Evolutionary conservation across 37 sponge, comb jelly and placozoan species (phyloP).

Genomic region (Diacarnus erythraeanus): DNA sequence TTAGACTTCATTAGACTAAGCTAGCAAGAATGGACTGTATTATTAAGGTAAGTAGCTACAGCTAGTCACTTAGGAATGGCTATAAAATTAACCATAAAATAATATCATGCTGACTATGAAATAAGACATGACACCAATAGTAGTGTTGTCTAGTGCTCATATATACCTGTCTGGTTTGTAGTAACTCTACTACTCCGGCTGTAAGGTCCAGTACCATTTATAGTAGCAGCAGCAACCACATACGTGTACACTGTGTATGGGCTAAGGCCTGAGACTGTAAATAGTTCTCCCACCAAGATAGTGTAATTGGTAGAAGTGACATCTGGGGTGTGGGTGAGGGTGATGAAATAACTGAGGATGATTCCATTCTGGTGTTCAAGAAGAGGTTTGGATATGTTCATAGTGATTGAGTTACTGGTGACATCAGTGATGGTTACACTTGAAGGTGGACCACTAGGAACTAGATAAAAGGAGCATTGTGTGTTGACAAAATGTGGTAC

Average conservation of each 20-base stretch:
- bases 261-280: background rate
- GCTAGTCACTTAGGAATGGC: too few species aligned
- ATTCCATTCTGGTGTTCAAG: slow-evolving; percentile 35
- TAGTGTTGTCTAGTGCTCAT: background rate
- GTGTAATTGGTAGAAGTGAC: background rate
- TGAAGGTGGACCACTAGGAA: slow-evolving; percentile 39
- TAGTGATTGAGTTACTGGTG: slow-evolving; percentile 13
- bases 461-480: slow-evolving; percentile 9
- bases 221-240: slow-evolving; percentile 35
- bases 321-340: slow-evolving; percentile 1
- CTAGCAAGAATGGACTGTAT: too few species aligned
- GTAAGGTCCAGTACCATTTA: slow-evolving; percentile 42
- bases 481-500: too few species aligned
- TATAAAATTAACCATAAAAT: too few species aligned
- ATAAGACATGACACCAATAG: too few species aligned
- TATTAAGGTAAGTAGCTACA: too few species aligned
- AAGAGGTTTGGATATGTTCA: slow-evolving; percentile 20
- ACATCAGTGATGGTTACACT: background rate
- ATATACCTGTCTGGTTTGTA: slow-evolving; percentile 4
- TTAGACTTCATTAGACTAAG: too few species aligned
- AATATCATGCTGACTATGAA: too few species aligned
- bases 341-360: slow-evolving; percentile 1
- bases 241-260: slow-evolving; percentile 21
- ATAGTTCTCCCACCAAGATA: background rate
- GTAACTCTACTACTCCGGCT: background rate